A percentile compares a stretch with the other conserved stretches of the same genome.
Conservation (phyloP, 2,888 invertebrate species). For the Sarcophaga carnaria region DNA sequence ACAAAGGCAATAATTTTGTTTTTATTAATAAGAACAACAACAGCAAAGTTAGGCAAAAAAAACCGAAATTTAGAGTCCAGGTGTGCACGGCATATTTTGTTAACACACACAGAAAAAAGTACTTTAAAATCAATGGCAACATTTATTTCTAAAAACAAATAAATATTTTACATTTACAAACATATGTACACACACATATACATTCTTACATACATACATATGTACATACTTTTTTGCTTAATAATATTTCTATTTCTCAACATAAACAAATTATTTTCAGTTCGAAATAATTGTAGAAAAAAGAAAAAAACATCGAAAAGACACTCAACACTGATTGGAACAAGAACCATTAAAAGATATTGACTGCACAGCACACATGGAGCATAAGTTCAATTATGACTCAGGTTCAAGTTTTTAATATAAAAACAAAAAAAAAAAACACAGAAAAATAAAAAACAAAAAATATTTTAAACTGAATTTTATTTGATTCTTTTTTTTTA, state of each 20-base stretch:
- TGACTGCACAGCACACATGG: slow-evolving; percentile 43
- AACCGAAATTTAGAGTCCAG: slow-evolving; percentile 20
- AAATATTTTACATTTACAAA: slow-evolving; percentile 6
- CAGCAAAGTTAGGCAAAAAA: background rate
- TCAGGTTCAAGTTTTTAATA: slow-evolving; percentile 56
- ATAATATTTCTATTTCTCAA: too few species aligned
- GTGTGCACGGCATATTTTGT: slow-evolving; percentile 36
- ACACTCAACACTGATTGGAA: too few species aligned
- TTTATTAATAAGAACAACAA: background rate
- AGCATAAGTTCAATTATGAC: slow-evolving; percentile 53
- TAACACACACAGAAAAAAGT: background rate
- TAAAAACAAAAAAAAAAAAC: background rate
- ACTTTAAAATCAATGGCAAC: slow-evolving; percentile 43
- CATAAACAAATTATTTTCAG: too few species aligned
- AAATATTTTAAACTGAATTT: too few species aligned
- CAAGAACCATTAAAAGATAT: too few species aligned
- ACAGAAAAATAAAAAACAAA: background rate
- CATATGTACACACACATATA: too few species aligned
- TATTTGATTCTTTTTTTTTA: background rate
- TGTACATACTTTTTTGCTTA: too few species aligned
- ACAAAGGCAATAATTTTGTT: background rate
- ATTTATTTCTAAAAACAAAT: slow-evolving; percentile 11
- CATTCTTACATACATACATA: too few species aligned
- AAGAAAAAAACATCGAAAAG: too few species aligned
- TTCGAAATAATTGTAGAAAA: too few species aligned